Evolutionary conservation across 2,888 invertebrate species (phyloP), one percentile per base, ranked within the genome.

Genomic region (Oscheius sp.): DNA sequence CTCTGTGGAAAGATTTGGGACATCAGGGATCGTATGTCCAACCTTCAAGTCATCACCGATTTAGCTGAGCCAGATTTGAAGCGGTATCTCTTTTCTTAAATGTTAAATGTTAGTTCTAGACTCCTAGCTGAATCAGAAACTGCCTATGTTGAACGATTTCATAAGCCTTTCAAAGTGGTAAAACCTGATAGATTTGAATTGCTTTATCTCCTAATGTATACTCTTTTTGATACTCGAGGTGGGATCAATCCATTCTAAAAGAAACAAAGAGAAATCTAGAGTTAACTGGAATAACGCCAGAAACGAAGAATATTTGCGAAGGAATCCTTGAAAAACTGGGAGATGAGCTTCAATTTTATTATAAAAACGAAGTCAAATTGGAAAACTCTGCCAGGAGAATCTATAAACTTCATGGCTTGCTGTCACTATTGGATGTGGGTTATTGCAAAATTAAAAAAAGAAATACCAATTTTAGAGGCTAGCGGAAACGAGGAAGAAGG

Each of bases 391-490:
- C 61, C 3, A 23, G 27, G 12, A 23, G 61, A 15, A 61, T 61
- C 31, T 61, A 61, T 20, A 25, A 31, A 12, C 45, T 61, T n/a
- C 42, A 61, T 31, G 45, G 25, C 5, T 45, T 61, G 8, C 27
- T 45, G 5, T 27, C 27, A 8, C 45, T 27, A n/a, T 31, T 61
- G 25, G 45, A 61, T 29, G 61, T 61, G 29, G 25, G 58, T 20
- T n/a, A n/a, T n/a, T n/a, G n/a, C n/a, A n/a, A n/a, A n/a, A n/a
- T n/a, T n/a, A n/a, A n/a, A n/a, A n/a, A n/a, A n/a, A n/a, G n/a
- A n/a, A 15, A 39, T 25, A 39, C n/a, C n/a, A 58, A 39, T 58
- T 61, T n/a, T 27, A 61, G 61, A 61, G 61, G 20, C 17, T 61
- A 29, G 61, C 61, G 2, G 29, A 61, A 27, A 25, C 45, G 15